Evolutionary conservation across 2,797 vertebrate genomes (phyloP), one percentile per base, ranked within the genome.

Genomic region (Spatula clypeata): DNA sequence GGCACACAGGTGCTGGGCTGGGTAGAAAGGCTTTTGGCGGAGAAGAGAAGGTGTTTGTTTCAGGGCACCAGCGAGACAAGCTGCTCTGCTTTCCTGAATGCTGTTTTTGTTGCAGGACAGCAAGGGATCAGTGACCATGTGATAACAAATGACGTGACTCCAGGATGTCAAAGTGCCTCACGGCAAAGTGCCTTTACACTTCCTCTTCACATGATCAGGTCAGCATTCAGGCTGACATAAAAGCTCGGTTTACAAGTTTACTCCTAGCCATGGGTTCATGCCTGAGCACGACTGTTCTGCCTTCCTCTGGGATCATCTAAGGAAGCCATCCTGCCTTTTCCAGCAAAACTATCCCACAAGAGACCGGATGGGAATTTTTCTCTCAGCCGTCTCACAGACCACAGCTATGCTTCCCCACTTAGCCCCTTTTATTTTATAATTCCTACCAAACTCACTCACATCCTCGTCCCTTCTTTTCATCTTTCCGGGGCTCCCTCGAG

Each of bases 151-250:
- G 4, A 74, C n/a, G 61, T 19, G 75, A 90, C 51, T 86, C 79
- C 82, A 94, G 95, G 89, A 95, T 91, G 81, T 66, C 82, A 55
- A 83, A 92, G 38, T 86, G 87, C 82, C 94, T 76, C 54, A 32
- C 0, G 3, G 77, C 32, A 0, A 94, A 95, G 11, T 4, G 10
- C 27, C 62, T 88, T 66, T 90, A 66, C 86, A 93, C 76, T 82
- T 94, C 93, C 94, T 93, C 45, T 90, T 84, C 64, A 47, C 60
- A 60, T 57, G 73, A 66, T n/a, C 73, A 64, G 45, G 61, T 51
- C 16, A 94, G 88, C n/a, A 24, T n/a, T 61, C 20, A 55, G 34
- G 27, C n/a, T 23, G 20, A 79, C 49, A 64, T 1, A 83, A 27
- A 92, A 77, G 45, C 69, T 85, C 3, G 71, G 38, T 62, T 93